Percentiles rank a stretch among this genome's conserved stretches.
phyloP scores from a whole-genome alignment of 2,797 vertebrate genomes.

The Iguana delicatissima region DNA sequence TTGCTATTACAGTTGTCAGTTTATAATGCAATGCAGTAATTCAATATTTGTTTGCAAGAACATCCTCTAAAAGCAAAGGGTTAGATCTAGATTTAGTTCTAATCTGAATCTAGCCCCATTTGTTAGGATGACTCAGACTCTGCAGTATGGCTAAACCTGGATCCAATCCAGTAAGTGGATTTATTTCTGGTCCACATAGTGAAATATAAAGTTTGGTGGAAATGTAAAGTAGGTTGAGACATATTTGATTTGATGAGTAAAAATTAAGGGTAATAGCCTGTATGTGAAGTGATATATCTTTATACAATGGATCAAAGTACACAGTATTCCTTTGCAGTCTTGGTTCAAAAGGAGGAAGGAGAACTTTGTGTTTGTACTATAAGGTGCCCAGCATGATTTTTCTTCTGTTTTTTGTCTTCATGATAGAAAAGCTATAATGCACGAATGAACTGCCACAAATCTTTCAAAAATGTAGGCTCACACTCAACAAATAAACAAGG shows the following conservation, averaged over 20 bases:
- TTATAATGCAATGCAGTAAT: neutral
- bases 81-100: neutral
- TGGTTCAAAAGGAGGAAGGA: conserved; percentile 72
- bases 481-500: conserved; percentile 66
- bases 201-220: neutral
- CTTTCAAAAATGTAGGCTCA: conserved; percentile 48
- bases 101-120: no score
- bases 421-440: conserved; percentile 55
- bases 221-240: neutral
- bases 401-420: conserved; percentile 8
- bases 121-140: no score
- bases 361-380: conserved; percentile 77
- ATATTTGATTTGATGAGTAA: conserved; percentile 6
- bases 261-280: conserved; percentile 7
- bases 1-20: neutral
- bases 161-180: neutral
- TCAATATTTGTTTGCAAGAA: neutral
- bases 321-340: conserved; percentile 60
- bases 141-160: no score
- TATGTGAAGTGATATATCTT: conserved; percentile 16
- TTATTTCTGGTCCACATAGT: neutral
- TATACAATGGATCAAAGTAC: conserved; percentile 27
- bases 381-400: conserved; percentile 67
- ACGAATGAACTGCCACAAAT: neutral
- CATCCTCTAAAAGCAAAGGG: neutral